phyloP scores from a whole-genome alignment of 2,113 vertebrate genomes.

The Antechinus stuartii region DNA sequence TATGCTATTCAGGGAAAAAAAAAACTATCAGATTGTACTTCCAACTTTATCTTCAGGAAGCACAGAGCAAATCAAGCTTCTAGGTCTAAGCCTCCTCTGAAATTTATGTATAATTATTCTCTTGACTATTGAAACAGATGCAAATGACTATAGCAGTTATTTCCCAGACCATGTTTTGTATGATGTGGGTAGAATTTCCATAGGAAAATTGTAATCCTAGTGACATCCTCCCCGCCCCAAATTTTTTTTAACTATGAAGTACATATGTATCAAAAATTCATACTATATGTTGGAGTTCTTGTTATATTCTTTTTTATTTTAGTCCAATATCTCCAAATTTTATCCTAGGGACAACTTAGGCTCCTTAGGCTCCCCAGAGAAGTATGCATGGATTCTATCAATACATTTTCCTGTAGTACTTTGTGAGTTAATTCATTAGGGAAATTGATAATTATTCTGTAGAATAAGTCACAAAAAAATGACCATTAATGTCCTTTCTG shows the following conservation, averaged over 20 bases:
- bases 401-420: neutral
- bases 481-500: neutral
- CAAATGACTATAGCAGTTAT: neutral
- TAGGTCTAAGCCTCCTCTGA: neutral
- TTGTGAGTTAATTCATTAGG: neutral
- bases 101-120: neutral
- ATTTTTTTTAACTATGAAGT: neutral
- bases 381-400: neutral
- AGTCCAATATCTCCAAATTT: neutral
- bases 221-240: neutral
- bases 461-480: neutral
- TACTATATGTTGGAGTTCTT: neutral
- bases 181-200: neutral
- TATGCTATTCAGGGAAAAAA: neutral
- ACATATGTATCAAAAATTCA: neutral
- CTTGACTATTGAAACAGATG: conserved; percentile 37
- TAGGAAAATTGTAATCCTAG: neutral
- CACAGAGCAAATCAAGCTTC: neutral
- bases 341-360: too few species aligned
- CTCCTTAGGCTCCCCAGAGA: neutral
- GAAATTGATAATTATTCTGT: too few species aligned
- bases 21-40: neutral
- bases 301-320: neutral
- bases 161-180: neutral
- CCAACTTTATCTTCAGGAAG: neutral